phyloP scores from a whole-genome alignment of 2,888 invertebrate genomes.

The Tenthredo notha region DNA sequence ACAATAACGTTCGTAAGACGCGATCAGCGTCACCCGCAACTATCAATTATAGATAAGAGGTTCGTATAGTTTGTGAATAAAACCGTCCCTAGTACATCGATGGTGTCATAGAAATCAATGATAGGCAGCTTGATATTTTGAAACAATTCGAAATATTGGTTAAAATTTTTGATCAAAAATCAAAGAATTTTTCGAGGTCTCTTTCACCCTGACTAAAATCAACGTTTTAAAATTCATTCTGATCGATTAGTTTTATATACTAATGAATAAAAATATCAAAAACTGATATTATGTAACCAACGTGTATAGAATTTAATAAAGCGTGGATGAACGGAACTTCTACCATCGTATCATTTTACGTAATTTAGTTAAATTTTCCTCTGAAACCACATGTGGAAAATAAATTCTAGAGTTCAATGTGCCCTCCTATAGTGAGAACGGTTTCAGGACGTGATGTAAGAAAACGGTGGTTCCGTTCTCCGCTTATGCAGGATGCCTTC shows the following conservation, averaged over 20 bases:
- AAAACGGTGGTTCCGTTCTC: constrained; percentile 34
- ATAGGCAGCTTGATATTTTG: neutral
- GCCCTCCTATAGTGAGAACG: neutral
- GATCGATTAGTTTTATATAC: too few species aligned
- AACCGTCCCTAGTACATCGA: constrained; percentile 5
- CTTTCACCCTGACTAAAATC: too few species aligned
- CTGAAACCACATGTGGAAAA: neutral
- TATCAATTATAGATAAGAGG: constrained; percentile 22
- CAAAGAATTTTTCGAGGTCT: too few species aligned
- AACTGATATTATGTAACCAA: too few species aligned
- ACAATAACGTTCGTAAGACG: neutral
- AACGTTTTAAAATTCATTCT: too few species aligned
- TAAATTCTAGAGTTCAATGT: neutral
- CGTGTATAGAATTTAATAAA: neutral
- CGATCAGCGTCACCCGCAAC: constrained; percentile 12
- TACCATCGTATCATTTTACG: neutral
- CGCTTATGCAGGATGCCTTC: constrained; percentile 18
- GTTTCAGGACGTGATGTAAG: constrained; percentile 10
- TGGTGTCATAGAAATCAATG: neutral
- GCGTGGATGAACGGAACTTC: neutral
- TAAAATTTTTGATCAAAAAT: neutral
- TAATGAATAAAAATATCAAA: too few species aligned
- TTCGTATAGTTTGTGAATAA: neutral
- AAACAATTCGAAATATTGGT: neutral
- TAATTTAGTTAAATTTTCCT: neutral